Conservation (phyloP, 1,140 invertebrate species). For the Homalodisca vitripennis region DNA sequence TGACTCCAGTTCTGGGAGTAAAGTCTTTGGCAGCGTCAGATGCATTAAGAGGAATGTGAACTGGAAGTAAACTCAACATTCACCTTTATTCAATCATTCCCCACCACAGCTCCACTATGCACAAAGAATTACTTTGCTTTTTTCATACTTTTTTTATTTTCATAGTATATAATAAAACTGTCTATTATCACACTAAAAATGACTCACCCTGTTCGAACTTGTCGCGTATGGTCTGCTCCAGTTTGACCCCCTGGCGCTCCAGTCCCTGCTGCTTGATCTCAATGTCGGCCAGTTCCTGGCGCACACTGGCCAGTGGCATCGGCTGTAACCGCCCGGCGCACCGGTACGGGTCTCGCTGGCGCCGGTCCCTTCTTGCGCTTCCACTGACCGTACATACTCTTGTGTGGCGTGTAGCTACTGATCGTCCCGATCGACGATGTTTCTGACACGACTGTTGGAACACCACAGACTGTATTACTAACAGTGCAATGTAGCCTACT, state of each 20-base stretch:
- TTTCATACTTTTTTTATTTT: no score
- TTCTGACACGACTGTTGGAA: neutral
- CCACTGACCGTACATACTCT: slow-evolving; percentile 65
- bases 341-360: slow-evolving; percentile 70
- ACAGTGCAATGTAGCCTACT: neutral
- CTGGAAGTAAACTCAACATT: no score
- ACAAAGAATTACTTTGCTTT: no score
- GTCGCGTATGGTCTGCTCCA: slow-evolving; percentile 83
- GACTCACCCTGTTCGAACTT: slow-evolving; percentile 62
- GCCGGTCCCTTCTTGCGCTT: slow-evolving; percentile 78
- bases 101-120: no score
- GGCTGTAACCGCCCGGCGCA: slow-evolving; percentile 57
- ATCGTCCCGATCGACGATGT: slow-evolving; percentile 1
- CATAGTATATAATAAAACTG: no score
- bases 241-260: slow-evolving; percentile 80
- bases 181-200: no score
- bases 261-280: slow-evolving; percentile 87
- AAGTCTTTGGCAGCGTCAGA: no score
- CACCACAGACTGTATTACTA: neutral
- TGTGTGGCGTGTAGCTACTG: slow-evolving; percentile 45
- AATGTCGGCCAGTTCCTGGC: slow-evolving; percentile 72
- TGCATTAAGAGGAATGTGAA: no score
- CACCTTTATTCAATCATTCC: no score
- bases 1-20: no score
- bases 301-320: slow-evolving; percentile 69